A percentile compares a stretch with the other conserved stretches of the same genome.
phyloP scores from a whole-genome alignment of 2,797 vertebrate species.

The Momotus momota region DNA sequence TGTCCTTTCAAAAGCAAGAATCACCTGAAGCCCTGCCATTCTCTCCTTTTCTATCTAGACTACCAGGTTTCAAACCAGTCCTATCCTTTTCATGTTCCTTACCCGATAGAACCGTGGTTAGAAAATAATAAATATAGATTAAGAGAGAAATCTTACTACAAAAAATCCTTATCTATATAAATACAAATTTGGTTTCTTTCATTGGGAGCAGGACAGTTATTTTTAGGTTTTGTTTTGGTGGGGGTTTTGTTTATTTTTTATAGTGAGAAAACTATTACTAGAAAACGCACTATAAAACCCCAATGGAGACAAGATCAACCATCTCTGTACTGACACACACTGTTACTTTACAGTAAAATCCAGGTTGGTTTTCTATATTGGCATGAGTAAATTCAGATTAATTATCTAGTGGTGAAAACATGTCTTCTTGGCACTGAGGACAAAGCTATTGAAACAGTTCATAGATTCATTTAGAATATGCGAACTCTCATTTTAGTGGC shows the following conservation, averaged over 20 bases:
- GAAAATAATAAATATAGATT: not conserved
- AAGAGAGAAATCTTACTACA: not conserved
- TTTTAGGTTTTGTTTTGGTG: not conserved
- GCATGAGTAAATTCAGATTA: not conserved
- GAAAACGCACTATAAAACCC: not conserved
- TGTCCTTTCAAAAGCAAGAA: not conserved
- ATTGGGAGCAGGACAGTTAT: not conserved
- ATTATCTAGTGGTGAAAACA: constrained; percentile 27
- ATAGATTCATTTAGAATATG: not conserved
- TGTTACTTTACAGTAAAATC: not conserved
- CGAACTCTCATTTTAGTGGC: not conserved
- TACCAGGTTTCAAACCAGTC: not conserved
- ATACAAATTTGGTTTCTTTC: not conserved
- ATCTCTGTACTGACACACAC: not conserved
- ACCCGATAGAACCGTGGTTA: not conserved
- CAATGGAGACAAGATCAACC: not conserved
- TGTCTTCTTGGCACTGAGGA: constrained; percentile 1
- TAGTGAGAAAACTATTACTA: not conserved
- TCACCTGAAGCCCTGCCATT: not conserved
- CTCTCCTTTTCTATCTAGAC: not conserved
- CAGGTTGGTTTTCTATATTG: not conserved
- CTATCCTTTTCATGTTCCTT: not conserved
- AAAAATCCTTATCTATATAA: not conserved
- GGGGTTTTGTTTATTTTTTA: not conserved
- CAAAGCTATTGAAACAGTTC: constrained; percentile 2